Conservation (phyloP, 1,140 invertebrate genomes). For the Bombus sibiricus region DNA sequence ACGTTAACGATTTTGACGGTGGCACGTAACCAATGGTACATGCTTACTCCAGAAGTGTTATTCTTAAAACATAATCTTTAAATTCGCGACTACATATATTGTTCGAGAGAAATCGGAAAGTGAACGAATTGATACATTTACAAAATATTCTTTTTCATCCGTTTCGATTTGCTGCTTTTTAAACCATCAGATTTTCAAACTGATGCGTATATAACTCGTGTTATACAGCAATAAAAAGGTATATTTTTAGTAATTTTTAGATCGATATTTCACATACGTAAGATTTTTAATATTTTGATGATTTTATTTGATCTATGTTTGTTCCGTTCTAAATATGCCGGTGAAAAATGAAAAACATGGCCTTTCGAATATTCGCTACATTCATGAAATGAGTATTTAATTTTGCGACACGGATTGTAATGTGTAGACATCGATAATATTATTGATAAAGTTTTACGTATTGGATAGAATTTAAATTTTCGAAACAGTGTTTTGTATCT, state of each 20-base stretch:
- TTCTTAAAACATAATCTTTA: conserved; percentile 26
- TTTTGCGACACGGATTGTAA: conserved; percentile 20
- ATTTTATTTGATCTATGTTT: neutral
- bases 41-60: neutral
- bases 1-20: conserved; percentile 42
- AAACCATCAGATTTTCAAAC: neutral
- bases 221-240: too few species aligned
- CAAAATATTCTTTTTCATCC: neutral
- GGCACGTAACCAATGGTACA: conserved; percentile 13
- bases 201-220: neutral
- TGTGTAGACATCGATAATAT: neutral
- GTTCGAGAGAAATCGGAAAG: neutral
- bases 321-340: neutral
- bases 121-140: neutral
- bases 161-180: neutral
- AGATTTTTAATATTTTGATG: neutral
- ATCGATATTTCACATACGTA: neutral
- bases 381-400: conserved; percentile 48
- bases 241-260: neutral
- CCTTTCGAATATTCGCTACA: conserved; percentile 45
- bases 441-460: conserved; percentile 10
- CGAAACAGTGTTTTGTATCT: neutral
- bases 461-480: neutral
- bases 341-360: neutral
- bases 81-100: neutral